These are phyloP conservation scores for Tyrannus savana DNA, from an alignment of 2,113 vertebrate species.

Conservation along the genomic window DNA sequence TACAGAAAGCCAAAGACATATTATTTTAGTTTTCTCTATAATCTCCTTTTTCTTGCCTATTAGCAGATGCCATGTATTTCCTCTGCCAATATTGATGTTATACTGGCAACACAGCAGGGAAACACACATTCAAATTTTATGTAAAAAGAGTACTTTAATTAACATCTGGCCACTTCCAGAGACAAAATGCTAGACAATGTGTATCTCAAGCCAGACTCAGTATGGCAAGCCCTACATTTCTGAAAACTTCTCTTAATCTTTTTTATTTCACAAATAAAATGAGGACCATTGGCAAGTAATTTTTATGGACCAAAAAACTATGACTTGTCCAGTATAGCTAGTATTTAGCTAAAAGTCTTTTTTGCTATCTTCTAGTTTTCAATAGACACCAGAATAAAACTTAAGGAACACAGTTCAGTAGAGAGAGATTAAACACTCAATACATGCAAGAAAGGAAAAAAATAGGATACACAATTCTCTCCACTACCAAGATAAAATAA, in stretches of 20 bases:
- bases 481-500: not conserved
- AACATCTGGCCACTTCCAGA: not conserved
- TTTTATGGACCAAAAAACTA: not conserved
- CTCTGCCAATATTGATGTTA: not conserved
- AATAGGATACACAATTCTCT: not conserved
- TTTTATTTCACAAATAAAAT: not conserved
- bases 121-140: not conserved
- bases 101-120: not conserved
- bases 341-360: not conserved
- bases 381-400: not conserved
- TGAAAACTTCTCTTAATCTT: not conserved
- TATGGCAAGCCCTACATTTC: not conserved
- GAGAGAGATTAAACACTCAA: not conserved
- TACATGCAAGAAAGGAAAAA: not conserved
- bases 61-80: slow-evolving; percentile 3
- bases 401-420: not conserved
- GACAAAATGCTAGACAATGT: not conserved
- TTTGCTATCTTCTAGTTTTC: not conserved
- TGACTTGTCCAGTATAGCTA: not conserved
- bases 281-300: not conserved
- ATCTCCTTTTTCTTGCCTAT: not conserved
- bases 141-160: slow-evolving; percentile 35
- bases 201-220: not conserved
- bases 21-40: slow-evolving; percentile 16
- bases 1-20: not conserved